A percentile compares a stretch with the other conserved stretches of the same genome.
phyloP scores from a whole-genome alignment of 2,888 invertebrate species.

The Leptinotarsa peninsularis region DNA sequence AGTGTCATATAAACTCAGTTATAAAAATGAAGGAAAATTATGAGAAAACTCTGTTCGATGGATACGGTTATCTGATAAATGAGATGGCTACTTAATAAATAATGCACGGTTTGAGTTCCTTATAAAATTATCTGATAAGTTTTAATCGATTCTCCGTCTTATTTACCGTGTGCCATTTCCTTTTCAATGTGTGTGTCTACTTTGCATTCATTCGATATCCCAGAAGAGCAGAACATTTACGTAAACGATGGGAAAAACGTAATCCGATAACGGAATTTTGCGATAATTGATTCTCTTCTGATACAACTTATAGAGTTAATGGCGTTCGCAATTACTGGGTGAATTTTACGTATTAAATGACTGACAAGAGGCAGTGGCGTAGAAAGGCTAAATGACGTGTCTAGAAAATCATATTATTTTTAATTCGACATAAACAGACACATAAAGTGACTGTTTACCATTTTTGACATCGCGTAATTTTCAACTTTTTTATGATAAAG shows the following conservation, averaged over 20 bases:
- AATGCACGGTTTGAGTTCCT: neutral
- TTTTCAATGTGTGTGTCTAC: neutral
- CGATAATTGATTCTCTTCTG: slow-evolving; percentile 13
- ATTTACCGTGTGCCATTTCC: slow-evolving; percentile 13
- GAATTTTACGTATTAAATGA: neutral
- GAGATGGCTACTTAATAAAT: neutral
- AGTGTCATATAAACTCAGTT: too few species aligned
- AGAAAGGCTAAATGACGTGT: too few species aligned
- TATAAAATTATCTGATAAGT: neutral
- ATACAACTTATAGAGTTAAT: slow-evolving; percentile 10
- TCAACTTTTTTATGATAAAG: too few species aligned
- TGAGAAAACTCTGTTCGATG: neutral
- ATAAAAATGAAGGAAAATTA: too few species aligned
- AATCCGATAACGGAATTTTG: slow-evolving; percentile 13
- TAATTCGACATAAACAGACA: too few species aligned
- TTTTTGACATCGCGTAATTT: too few species aligned
- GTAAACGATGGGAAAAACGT: slow-evolving; percentile 10
- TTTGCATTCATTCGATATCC: neutral
- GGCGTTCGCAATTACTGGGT: neutral
- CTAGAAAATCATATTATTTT: too few species aligned
- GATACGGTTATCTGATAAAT: neutral
- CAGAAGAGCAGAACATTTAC: neutral
- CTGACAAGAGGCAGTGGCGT: neutral
- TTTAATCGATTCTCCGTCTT: slow-evolving; percentile 3
- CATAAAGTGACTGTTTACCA: too few species aligned